These are phyloP conservation scores for Platynereis dumerilii DNA, from an alignment of 2,888 invertebrate genomes.

Conservation along the genomic window DNA sequence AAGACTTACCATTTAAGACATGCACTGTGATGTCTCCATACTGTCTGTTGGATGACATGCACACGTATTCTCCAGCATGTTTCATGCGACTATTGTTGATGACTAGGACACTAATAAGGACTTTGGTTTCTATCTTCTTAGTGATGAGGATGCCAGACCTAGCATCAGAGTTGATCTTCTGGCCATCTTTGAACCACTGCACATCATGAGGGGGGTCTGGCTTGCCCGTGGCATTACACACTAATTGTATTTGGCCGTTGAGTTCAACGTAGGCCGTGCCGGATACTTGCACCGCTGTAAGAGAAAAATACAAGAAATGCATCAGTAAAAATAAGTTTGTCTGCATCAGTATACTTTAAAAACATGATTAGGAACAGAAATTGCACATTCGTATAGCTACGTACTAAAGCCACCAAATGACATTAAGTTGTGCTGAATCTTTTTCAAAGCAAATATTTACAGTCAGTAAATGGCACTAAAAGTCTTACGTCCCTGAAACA, in stretches of 20 bases:
- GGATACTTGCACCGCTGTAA: constrained; percentile 48
- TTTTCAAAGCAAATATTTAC: no score
- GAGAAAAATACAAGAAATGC: constrained; percentile 1
- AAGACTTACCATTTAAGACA: constrained; percentile 52
- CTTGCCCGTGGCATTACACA: constrained; percentile 56
- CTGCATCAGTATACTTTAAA: no score
- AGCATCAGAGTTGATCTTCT: constrained; percentile 44
- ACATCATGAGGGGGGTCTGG: constrained; percentile 54
- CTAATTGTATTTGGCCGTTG: constrained; percentile 46
- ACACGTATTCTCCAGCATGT: constrained; percentile 54
- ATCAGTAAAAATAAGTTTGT: not conserved
- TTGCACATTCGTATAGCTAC: no score
- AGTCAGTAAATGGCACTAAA: no score
- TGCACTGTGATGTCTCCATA: constrained; percentile 50
- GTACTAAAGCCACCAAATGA: no score
- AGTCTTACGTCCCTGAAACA: no score
- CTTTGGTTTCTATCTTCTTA: constrained; percentile 49
- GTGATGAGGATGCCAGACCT: constrained; percentile 47
- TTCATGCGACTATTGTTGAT: constrained; percentile 46
- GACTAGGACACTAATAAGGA: constrained; percentile 49
- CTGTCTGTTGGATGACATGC: constrained; percentile 49
- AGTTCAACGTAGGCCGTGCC: constrained; percentile 50
- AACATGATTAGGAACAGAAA: no score
- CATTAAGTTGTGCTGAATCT: no score
- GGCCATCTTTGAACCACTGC: constrained; percentile 56